Evolutionary conservation across 2,797 vertebrate genomes (phyloP), one percentile per base, ranked within the genome.

Genomic region (Heterohyrax brucei): DNA sequence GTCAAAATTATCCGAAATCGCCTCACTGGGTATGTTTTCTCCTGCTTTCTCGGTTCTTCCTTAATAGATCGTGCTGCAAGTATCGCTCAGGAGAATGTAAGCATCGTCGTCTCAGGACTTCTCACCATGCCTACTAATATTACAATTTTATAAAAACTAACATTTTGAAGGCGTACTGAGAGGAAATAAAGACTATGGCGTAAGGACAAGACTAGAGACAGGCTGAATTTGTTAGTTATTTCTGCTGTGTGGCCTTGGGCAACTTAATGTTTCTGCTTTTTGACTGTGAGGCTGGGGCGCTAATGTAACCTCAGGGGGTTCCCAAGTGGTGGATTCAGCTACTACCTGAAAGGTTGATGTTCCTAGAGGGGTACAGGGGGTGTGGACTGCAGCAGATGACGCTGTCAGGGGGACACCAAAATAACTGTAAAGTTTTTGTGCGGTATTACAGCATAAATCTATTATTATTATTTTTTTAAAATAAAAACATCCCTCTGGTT

Each of bases 1-100:
- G 99, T 99, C 93, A 98, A 99, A 97, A 99, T 99, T 96, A 99
- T 99, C 96, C 99, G 99, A 91, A 99, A 99, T 98, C 99, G 99
- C 97, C 99, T 99, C 98, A 99, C 99, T 1, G 99, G 99, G 99
- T 99, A 98, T 98, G 98, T 94, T 89, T 94, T 98, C 82, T 56
- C 68, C 64, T 39, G 10, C 72, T 76, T 82, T 87, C 30, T 76
- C 13, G 8, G 9, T 64, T 75, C 59, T 92, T 3, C 2, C 21
- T 30, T 44, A 70, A 10, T 72, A 68, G 26, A n/a, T 26, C 19
- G 1, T 33, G 24, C n/a, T 22, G 46, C 90, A 10, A 12, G 53
- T 77, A 77, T 87, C 80, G 8, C 68, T 87, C 62, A 46, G 30
- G 46, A 62, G 39, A 61, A 70, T 53, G 48, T 87, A 56, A 77